These are phyloP conservation scores for Petaurus breviceps DNA, from an alignment of 2,113 vertebrate species.

Conservation along the genomic window DNA sequence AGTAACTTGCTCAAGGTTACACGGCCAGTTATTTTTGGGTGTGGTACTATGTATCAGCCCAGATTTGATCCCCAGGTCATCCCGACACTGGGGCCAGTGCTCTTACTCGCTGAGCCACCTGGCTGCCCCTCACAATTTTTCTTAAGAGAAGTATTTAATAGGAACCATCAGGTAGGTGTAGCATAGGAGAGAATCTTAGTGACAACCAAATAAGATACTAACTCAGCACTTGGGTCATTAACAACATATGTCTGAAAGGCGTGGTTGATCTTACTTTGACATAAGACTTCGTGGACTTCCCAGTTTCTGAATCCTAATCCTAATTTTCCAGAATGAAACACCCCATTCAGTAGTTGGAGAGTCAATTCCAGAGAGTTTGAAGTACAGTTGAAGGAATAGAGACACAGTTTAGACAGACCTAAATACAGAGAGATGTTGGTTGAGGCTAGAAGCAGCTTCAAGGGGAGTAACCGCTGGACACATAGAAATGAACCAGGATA, in stretches of 20 bases:
- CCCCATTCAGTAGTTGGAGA: not conserved
- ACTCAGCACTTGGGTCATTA: not conserved
- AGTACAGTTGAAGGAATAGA: not conserved
- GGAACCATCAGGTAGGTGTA: not conserved
- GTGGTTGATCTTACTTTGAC: not conserved
- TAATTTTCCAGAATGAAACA: not conserved
- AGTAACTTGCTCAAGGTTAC: too few relatives aligned
- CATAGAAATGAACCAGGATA: not conserved
- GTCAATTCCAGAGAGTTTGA: not conserved
- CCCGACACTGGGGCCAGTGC: too few relatives aligned
- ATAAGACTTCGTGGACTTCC: not conserved
- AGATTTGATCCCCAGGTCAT: too few relatives aligned
- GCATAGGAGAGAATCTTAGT: not conserved
- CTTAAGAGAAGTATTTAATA: not conserved
- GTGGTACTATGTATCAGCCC: too few relatives aligned
- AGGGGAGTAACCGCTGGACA: not conserved
- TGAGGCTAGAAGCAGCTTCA: not conserved
- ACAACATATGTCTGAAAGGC: not conserved
- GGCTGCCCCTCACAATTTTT: too few relatives aligned
- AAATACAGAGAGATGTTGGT: too few relatives aligned
- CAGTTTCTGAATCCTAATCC: not conserved
- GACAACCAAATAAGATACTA: not conserved
- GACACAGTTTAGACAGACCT: not conserved
- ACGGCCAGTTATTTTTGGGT: too few relatives aligned
- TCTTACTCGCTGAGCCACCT: too few relatives aligned